Percentiles rank a stretch among this genome's conserved stretches.
These are phyloP conservation scores for Paralvinella palmiformis DNA, from an alignment of 1,140 invertebrate genomes.

Conservation along the genomic window DNA sequence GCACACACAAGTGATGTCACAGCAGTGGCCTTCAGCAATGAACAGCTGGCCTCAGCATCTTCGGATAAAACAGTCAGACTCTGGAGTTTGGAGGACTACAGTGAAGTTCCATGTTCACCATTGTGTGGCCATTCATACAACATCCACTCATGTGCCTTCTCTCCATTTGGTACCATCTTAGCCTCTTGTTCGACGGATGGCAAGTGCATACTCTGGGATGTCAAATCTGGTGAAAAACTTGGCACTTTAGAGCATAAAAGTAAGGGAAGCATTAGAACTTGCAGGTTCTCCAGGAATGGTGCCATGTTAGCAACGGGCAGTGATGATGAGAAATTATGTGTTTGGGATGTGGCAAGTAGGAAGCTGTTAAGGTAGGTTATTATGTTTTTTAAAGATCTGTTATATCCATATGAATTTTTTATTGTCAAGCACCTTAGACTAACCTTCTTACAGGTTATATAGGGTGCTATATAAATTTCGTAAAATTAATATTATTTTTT, in stretches of 20 bases:
- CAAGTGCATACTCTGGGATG: constrained; percentile 65
- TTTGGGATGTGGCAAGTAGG: constrained; percentile 66
- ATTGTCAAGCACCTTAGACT: too few relatives aligned
- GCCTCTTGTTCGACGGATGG: constrained; percentile 69
- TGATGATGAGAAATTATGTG: constrained; percentile 66
- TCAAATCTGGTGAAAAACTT: constrained; percentile 56
- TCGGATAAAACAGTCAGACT: constrained; percentile 50
- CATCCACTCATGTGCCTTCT: constrained; percentile 57
- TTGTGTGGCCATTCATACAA: constrained; percentile 49
- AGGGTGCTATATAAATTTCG: too few relatives aligned
- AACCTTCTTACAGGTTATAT: too few relatives aligned
- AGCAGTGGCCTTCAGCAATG: constrained; percentile 38
- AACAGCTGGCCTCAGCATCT: constrained; percentile 44
- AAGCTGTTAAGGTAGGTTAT: constrained; percentile 56
- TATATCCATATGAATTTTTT: neutral
- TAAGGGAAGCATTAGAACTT: constrained; percentile 61
- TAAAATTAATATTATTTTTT: neutral
- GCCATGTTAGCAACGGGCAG: constrained; percentile 63
- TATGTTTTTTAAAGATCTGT: neutral
- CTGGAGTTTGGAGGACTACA: constrained; percentile 41
- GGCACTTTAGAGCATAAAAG: constrained; percentile 61
- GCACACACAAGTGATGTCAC: constrained; percentile 63
- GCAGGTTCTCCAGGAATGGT: constrained; percentile 63
- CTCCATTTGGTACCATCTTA: constrained; percentile 64
- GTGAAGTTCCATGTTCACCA: constrained; percentile 42